phyloP scores from a whole-genome alignment of 2,888 invertebrate species.

The Protophormia terraenovae region DNA sequence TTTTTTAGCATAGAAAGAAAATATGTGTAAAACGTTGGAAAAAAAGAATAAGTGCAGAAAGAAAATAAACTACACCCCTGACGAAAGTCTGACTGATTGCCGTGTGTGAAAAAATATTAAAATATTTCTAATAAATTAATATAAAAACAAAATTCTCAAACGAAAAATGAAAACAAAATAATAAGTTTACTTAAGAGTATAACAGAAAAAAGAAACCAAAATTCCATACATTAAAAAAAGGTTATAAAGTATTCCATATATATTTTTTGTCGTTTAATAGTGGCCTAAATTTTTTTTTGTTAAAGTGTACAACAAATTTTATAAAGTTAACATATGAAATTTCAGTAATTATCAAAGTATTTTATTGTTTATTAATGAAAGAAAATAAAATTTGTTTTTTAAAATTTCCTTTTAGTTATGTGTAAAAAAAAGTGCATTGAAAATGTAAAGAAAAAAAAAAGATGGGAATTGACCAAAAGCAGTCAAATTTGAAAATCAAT shows the following conservation, averaged over 20 bases:
- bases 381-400: background rate
- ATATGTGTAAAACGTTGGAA: slow-evolving; percentile 41
- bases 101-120: slow-evolving; percentile 42
- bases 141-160: background rate
- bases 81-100: slow-evolving; percentile 57
- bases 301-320: slow-evolving; percentile 32
- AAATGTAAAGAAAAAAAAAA: slow-evolving; percentile 25
- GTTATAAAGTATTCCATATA: background rate
- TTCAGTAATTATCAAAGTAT: background rate
- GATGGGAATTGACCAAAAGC: slow-evolving; percentile 29
- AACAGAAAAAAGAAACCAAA: background rate
- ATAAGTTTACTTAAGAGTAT: background rate
- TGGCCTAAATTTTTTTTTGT: slow-evolving; percentile 45
- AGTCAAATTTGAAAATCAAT: slow-evolving; percentile 74
- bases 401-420: background rate
- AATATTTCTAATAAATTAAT: slow-evolving; percentile 20
- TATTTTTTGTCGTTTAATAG: background rate
- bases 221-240: background rate
- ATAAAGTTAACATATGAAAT: background rate
- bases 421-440: slow-evolving; percentile 7
- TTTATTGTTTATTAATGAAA: too few relatives aligned
- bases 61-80: slow-evolving; percentile 68
- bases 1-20: slow-evolving; percentile 43
- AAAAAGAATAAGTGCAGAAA: slow-evolving; percentile 61
- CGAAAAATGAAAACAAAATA: slow-evolving; percentile 14